Base-by-base conservation (phyloP, 2,888 invertebrate species). In the Noctua comes region DNA sequence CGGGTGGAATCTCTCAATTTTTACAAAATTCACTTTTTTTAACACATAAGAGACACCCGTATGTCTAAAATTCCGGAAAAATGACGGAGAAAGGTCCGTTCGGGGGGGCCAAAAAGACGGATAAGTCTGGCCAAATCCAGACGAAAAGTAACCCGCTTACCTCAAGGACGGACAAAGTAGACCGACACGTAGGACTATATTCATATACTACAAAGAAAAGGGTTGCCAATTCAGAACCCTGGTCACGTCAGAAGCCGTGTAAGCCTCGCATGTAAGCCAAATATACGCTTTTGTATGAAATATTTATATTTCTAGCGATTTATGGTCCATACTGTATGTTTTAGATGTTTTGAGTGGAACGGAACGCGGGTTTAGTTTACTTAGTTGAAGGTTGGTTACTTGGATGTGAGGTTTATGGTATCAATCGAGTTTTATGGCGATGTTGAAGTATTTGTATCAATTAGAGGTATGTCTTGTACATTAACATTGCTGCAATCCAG, bases 191-290 rank as follows among this genome's bases (percentile, higher is more conserved):
- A 54, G 18, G 7, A 73, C 46, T 73, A 62, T 68, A 68, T 83
- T 77, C 16, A 69, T 72, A 59, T 74, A 69, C 40, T 65, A 65
- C 51, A 79, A 75, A 69, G 69, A 83, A 80, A 83, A 82, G 88
- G 88, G 77, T 88, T 85, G 54, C 21, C 72, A 16, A 69, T 80
- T 79, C 31, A 7, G 54, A 65, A 79, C 76, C 66, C 62, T 43
- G 76, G 77, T 87, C 89, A 89, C 88, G 89, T 89, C 57, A 68
- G 62, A 66, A 76, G 64, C 76, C 70, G 21, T 76, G 74, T 80
- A 73, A 73, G 72, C 70, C 57, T 69, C 31, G 51, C 66, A 74
- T 82, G 88, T 87, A 77, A 80, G 71, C 77, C 73, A 48, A 89
- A 88, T 85, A 77, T 80, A 71, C 65, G 75, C 65, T 59, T 76